These are phyloP conservation scores for Petromus typicus DNA, from an alignment of 2,113 vertebrate species.

Conservation along the genomic window DNA sequence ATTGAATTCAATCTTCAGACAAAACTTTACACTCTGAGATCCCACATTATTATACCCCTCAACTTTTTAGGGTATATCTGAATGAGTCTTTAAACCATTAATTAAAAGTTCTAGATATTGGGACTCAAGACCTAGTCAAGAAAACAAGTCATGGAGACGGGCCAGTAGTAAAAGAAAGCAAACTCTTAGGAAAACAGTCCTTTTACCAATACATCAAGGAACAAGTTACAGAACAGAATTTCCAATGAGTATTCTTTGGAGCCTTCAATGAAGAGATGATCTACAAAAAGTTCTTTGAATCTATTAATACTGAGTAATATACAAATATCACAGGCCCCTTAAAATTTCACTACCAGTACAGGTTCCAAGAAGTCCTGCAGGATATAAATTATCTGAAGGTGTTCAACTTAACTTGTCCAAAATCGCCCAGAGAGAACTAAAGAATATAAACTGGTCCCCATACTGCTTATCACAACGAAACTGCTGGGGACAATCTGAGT, in stretches of 20 bases:
- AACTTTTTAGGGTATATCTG: not conserved
- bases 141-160: slow-evolving; percentile 30
- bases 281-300: not conserved
- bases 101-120: slow-evolving; percentile 2
- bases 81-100: slow-evolving; percentile 20
- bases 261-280: slow-evolving; percentile 48
- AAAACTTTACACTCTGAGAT: not conserved
- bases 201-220: slow-evolving; percentile 51
- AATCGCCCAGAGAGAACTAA: not conserved
- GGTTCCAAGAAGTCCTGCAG: not conserved
- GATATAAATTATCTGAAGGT: slow-evolving; percentile 22
- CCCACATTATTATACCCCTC: not conserved
- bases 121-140: not conserved
- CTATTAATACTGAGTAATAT: slow-evolving; percentile 18
- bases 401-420: not conserved
- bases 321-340: not conserved
- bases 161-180: slow-evolving; percentile 30
- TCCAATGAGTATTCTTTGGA: not conserved
- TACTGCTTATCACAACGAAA: not conserved
- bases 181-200: slow-evolving; percentile 45
- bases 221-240: slow-evolving; percentile 9
- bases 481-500: not conserved
- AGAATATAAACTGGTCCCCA: not conserved
- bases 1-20: slow-evolving; percentile 42
- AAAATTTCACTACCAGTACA: slow-evolving; percentile 38